Base-by-base conservation (phyloP, 2,888 invertebrate species). In the Lasioglossum marginatum region DNA sequence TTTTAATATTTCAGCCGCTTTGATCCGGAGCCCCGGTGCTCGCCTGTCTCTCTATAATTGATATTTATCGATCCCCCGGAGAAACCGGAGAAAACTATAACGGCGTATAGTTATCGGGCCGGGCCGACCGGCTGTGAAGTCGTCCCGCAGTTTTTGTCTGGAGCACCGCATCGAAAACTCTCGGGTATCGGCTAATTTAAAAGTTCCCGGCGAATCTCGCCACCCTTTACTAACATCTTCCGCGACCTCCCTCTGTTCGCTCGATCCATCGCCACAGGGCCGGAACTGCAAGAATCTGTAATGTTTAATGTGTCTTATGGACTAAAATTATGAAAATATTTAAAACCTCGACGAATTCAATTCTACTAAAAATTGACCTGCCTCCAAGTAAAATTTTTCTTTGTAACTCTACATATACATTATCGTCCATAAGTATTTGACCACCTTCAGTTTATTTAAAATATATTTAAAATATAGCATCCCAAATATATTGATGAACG, bases 121-220 rank as follows among this genome's bases (percentile, higher is more conserved):
- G 86, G 86, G 73, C 77, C 70, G 70, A 76, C 85, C 60, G 40
- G 72, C 70, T 37, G 71, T 84, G 70, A 79, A 74, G 14, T 66
- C 66, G 79, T 70, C 37, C 31, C 73, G 70, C 37, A 77, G 74
- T 83, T 86, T 89, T 89, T 89, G 89, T 85, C 87, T 78, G 82
- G n/a, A 81, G 82, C 71, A 88, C 87, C 86, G 81, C 74, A 79
- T 84, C 79, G 86, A 86, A 87, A 86, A 82, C 88, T 81, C 86
- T 48, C 68, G 82, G 87, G 74, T 89, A 91, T 91, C 88, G 92
- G 87, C 91, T 91, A 93, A 93, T 93, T 92, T 92, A 91, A 92
- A 93, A 93, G 91, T 93, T 93, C 83, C 87, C 85, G 76, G n/a
- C 10, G 79, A 83, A 93, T 91, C 91, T 83, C 86, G 83, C 89